Evolutionary conservation across 2,888 invertebrate species (phyloP).

Genomic region (Phaedon cochleariae): DNA sequence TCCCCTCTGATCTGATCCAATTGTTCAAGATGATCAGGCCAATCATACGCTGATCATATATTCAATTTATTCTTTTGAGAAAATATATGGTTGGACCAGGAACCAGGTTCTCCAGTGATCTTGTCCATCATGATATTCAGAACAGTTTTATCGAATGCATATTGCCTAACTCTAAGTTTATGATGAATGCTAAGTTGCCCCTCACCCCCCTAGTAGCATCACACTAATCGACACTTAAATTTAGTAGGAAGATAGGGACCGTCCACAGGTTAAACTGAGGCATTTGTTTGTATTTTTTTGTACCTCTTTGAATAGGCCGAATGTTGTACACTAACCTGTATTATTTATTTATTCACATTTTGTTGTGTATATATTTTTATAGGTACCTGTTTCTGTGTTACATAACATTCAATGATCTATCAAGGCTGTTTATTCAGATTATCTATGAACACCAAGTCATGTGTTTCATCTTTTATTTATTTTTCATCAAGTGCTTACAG

Average conservation of each 20-base stretch:
- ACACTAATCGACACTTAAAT: slow-evolving; percentile 39
- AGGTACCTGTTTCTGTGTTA: slow-evolving; percentile 62
- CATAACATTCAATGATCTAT: slow-evolving; percentile 42
- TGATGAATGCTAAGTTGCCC: slow-evolving; percentile 13
- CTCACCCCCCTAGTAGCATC: slow-evolving; percentile 39
- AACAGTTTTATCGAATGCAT: slow-evolving; percentile 7
- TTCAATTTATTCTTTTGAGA: too few species aligned
- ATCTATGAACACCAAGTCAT: background rate
- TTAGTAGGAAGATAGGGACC: slow-evolving; percentile 40
- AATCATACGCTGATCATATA: too few species aligned
- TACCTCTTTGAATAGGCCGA: slow-evolving; percentile 33
- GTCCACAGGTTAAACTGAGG: slow-evolving; percentile 33
- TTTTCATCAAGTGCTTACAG: background rate
- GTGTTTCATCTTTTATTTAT: background rate
- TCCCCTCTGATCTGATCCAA: background rate
- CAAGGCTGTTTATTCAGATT: background rate
- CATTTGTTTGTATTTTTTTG: slow-evolving; percentile 20
- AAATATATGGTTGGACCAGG: too few species aligned
- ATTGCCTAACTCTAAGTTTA: slow-evolving; percentile 17
- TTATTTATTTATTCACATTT: slow-evolving; percentile 28
- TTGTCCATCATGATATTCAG: slow-evolving; percentile 20
- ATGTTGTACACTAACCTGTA: slow-evolving; percentile 31
- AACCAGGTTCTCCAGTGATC: too few species aligned
- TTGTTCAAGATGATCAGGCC: too few species aligned
- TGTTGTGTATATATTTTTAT: slow-evolving; percentile 57